phyloP scores from a whole-genome alignment of 2,113 vertebrate species.

The Ranitomeya variabilis region DNA sequence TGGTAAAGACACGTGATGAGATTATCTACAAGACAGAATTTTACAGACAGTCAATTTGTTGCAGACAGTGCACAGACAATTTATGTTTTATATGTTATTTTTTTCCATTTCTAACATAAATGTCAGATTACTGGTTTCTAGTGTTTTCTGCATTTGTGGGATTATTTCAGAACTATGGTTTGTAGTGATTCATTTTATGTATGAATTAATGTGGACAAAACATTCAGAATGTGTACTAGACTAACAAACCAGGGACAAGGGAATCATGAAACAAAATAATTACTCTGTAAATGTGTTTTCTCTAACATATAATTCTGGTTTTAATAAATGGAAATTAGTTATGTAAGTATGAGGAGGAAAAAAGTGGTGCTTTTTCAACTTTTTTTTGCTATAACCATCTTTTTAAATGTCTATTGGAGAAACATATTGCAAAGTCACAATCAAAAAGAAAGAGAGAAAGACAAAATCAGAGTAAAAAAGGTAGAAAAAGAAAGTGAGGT shows the following conservation, averaged over 20 bases:
- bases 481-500: too few species aligned
- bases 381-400: too few species aligned
- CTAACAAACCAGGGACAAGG: neutral
- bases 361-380: too few species aligned
- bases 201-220: neutral
- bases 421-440: too few species aligned
- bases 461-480: too few species aligned
- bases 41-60: neutral
- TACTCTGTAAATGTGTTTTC: too few species aligned
- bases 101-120: neutral
- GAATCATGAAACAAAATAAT: neutral
- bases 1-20: conserved; percentile 9
- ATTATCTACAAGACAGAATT: conserved; percentile 11
- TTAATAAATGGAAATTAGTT: too few species aligned
- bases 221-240: neutral
- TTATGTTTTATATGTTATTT: neutral
- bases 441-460: too few species aligned
- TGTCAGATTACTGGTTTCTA: neutral
- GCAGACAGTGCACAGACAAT: neutral
- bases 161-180: neutral
- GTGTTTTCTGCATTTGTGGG: neutral
- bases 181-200: neutral
- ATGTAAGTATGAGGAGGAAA: too few species aligned
- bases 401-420: too few species aligned
- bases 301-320: too few species aligned